Evolutionary conservation across 2,888 invertebrate species (phyloP), one percentile per base, ranked within the genome.

Genomic region (Ophioninae sp.): DNA sequence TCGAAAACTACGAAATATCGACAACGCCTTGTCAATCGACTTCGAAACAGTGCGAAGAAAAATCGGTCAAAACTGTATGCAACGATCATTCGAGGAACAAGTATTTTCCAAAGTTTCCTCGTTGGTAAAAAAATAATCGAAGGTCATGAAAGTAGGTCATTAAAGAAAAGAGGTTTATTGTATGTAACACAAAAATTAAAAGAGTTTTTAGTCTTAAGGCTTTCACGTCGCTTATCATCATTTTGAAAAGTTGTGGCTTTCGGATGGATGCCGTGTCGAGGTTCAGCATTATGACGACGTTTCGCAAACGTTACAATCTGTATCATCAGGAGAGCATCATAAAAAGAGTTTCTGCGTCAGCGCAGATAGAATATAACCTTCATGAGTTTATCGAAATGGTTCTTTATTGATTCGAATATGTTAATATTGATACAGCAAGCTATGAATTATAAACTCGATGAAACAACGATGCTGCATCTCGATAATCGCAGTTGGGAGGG

Each of bases 331-430:
- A n/a, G n/a, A n/a, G n/a, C n/a, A n/a, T n/a, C n/a, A n/a, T n/a
- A n/a, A n/a, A 30, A 30, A 30, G 30, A 30, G 30, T 30, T 30
- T 30, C 30, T 30, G 30, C 51, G 51, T 51, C 51, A 0, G 7
- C 5, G 72, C 37, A 61, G 20, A n/a, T 20, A 30, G 0, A 8
- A 41, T 67, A 6, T 8, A 30, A 41, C 23, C 6, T 44, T 61
- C 0, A 58, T 30, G 51, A 64, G 41, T 65, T 67, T 69, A 51
- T 65, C 71, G 79, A 83, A 83, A 83, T 79, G 79, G 65, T 76
- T 72, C 23, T 79, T 79, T 83, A 79, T 79, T 83, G 37, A 67
- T 72, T 80, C 64, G 56, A 74, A 77, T 80, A 73, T 73, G 20
- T 83, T 51, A 77, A 77, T 63, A 72, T 76, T 65, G 76, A 83